Conservation (phyloP, 2,113 vertebrate species). For the Poeciliopsis prolifica region DNA sequence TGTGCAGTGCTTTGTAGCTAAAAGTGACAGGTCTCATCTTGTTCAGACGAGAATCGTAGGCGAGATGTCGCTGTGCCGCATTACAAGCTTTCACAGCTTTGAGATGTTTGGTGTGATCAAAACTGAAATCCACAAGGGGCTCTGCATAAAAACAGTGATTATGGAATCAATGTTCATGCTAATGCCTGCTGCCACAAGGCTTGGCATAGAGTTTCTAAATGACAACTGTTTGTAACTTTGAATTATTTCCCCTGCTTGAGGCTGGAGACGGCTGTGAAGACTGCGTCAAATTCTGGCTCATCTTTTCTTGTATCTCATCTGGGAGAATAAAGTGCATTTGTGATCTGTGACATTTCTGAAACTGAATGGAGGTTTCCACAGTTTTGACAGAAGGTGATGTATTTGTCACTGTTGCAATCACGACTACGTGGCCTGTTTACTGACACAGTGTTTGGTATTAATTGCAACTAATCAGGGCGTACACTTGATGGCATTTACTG, state of each 20-base stretch:
- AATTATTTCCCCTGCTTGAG: background rate
- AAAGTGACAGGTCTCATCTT: slow-evolving; percentile 59
- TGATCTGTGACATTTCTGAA: slow-evolving; percentile 29
- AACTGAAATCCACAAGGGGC: slow-evolving; percentile 39
- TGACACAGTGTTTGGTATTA: background rate
- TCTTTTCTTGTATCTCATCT: background rate
- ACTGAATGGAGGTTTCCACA: background rate
- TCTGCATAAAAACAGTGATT: slow-evolving; percentile 57
- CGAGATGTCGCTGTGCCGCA: slow-evolving; percentile 38
- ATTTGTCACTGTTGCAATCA: background rate
- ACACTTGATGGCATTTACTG: slow-evolving; percentile 1
- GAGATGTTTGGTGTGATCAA: slow-evolving; percentile 54
- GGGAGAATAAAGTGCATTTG: background rate
- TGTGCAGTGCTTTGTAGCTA: slow-evolving; percentile 39
- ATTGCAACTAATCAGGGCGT: background rate
- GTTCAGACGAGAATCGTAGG: slow-evolving; percentile 56
- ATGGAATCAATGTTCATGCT: slow-evolving; percentile 46
- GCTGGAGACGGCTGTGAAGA: background rate
- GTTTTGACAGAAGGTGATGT: slow-evolving; percentile 10
- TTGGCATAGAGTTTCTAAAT: slow-evolving; percentile 30
- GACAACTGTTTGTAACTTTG: slow-evolving; percentile 18
- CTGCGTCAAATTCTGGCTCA: background rate
- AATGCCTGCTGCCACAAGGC: slow-evolving; percentile 31
- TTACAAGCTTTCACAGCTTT: slow-evolving; percentile 36
- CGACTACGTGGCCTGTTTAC: background rate